A percentile compares a stretch with the other conserved stretches of the same genome.
Evolutionary conservation across 1,140 invertebrate species (phyloP).

Genomic region (Marisa cornuarietis): DNA sequence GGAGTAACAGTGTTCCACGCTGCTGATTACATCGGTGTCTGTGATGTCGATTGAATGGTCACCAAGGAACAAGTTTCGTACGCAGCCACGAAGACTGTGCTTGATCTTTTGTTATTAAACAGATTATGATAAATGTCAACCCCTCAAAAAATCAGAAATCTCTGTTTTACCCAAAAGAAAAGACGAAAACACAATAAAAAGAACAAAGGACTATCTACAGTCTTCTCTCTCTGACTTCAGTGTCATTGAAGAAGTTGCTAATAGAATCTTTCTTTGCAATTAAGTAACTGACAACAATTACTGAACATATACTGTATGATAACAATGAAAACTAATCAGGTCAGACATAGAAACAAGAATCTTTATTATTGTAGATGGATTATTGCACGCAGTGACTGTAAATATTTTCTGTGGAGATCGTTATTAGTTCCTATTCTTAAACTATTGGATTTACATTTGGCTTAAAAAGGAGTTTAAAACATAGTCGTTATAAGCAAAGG

Average conservation of each 20-base stretch:
- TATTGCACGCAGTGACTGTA: no score
- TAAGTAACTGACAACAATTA: no score
- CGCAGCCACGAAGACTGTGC: conserved; percentile 85
- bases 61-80: conserved; percentile 80
- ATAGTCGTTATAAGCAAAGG: no score
- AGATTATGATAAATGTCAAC: neutral
- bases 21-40: conserved; percentile 72
- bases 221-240: no score
- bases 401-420: no score
- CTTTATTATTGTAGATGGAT: neutral
- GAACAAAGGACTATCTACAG: no score
- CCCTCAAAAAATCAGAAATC: neutral
- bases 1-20: conserved; percentile 87
- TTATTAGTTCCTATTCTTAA: no score
- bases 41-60: conserved; percentile 80
- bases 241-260: no score
- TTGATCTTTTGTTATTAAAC: conserved; percentile 66
- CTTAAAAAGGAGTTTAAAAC: no score
- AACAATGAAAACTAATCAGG: neutral
- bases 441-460: no score
- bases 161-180: neutral
- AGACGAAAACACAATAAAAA: neutral
- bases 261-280: no score
- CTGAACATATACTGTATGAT: neutral
- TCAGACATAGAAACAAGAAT: neutral